Evolutionary conservation across 2,113 vertebrate species (phyloP).

Genomic region (Cyphomyrus discorhynchus): DNA sequence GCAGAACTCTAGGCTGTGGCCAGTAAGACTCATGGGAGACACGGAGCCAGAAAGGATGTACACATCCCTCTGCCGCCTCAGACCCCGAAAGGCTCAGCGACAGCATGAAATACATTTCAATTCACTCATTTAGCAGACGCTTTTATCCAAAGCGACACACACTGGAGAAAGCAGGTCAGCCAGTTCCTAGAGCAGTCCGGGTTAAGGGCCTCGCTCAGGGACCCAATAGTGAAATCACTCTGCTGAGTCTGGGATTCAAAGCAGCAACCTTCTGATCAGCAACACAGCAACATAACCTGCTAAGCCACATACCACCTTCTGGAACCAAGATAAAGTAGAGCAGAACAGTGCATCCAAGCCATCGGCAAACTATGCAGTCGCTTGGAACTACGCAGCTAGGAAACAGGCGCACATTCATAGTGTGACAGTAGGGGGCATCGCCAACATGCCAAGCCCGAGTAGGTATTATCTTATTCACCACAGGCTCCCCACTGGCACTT

Average conservation of each 20-base stretch:
- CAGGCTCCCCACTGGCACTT: background rate
- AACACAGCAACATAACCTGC: background rate
- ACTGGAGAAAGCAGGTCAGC: background rate
- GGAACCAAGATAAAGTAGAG: background rate
- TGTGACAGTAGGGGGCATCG: background rate
- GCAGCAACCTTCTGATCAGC: background rate
- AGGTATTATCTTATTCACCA: background rate
- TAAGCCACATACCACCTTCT: background rate
- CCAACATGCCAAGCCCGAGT: background rate
- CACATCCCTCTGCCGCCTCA: background rate
- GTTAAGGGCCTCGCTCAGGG: background rate
- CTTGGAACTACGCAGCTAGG: background rate
- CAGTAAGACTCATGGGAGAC: background rate
- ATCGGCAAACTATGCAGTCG: background rate
- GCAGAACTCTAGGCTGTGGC: background rate
- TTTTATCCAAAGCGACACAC: background rate
- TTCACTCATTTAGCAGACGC: background rate
- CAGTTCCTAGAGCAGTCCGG: background rate
- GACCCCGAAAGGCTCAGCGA: background rate
- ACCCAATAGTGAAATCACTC: background rate
- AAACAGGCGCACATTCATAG: background rate
- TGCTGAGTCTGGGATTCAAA: background rate
- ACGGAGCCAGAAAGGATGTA: background rate
- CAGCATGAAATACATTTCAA: background rate
- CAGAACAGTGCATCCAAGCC: background rate